Evolutionary conservation across 1,140 invertebrate species (phyloP), one percentile per base, ranked within the genome.

Genomic region (Trissolcus basalis): DNA sequence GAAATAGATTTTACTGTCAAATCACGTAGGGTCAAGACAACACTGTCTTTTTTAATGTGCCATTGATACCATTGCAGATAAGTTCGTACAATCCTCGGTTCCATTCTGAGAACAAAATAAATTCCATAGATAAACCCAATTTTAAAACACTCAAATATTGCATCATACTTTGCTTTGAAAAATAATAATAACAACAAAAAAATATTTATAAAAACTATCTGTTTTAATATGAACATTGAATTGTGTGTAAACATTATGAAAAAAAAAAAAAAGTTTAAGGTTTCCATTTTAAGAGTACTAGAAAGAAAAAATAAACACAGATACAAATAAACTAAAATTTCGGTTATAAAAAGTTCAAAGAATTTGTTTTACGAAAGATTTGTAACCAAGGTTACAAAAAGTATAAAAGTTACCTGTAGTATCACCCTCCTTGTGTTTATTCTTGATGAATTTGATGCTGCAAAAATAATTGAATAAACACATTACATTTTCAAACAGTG

Each of bases 1-100:
- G 8, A 33, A n/a, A 14, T 8, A n/a, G 13, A 54, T 60, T 13
- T 60, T 90, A 94, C 93, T 80, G 91, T 86, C 59, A 95, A 88
- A 83, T 95, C 94, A 78, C 87, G 88, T 43, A 96, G 87, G 19
- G 91, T 90, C 61, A 90, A 87, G 16, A 94, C 87, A 48, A 93
- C 91, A 65, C 89, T 88, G 82, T 95, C 94, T 92, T 93, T 81
- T 93, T 94, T 49, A 95, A 79, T 55, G 86, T 88, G 44, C 93
- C 93, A 65, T 90, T 90, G 47, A 94, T 88, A 58, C 93, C 93
- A 85, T 92, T 91, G 68, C 91, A 91, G 56, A 95, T 88, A 64
- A 96, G 88, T 81, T 90, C 89, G 83, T 90, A 90, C 47, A 90
- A 82, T 56, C 86, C 88, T 69, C 87, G 77, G 58, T 83, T 83